Percentiles rank a stretch among this genome's conserved stretches.
Evolutionary conservation across 1,140 invertebrate genomes (phyloP).

Genomic region (Camponotus floridanus): DNA sequence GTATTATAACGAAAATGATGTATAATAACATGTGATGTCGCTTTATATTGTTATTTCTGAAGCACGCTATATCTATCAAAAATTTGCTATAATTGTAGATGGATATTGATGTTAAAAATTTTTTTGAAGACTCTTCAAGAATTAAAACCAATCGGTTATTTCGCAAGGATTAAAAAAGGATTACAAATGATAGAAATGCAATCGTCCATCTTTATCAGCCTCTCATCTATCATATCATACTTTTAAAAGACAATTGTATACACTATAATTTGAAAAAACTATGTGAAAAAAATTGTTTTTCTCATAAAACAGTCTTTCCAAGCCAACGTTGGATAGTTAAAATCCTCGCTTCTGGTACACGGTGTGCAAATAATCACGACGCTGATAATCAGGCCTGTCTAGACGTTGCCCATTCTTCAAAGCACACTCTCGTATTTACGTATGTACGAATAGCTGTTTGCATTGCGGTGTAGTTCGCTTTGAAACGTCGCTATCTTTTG

Average conservation of each 20-base stretch:
- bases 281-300: background rate
- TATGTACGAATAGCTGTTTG: slow-evolving; percentile 40
- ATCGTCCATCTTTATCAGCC: background rate
- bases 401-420: slow-evolving; percentile 18
- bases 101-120: background rate
- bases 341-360: background rate
- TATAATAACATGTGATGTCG: background rate
- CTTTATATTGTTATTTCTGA: background rate
- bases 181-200: background rate
- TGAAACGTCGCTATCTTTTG: slow-evolving; percentile 17
- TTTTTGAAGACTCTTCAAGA: background rate
- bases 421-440: slow-evolving; percentile 25
- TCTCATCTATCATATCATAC: background rate
- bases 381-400: background rate
- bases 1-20: background rate
- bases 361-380: background rate
- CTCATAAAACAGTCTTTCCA: background rate
- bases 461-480: slow-evolving; percentile 34
- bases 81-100: background rate
- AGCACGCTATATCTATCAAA: background rate
- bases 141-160: background rate
- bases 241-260: background rate
- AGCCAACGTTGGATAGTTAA: slow-evolving; percentile 5
- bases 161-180: too few relatives aligned
- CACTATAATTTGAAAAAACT: background rate